Percentiles rank a stretch among this genome's conserved stretches.
Evolutionary conservation across 2,113 vertebrate genomes (phyloP).

Genomic region (Tragelaphus strepsiceros): DNA sequence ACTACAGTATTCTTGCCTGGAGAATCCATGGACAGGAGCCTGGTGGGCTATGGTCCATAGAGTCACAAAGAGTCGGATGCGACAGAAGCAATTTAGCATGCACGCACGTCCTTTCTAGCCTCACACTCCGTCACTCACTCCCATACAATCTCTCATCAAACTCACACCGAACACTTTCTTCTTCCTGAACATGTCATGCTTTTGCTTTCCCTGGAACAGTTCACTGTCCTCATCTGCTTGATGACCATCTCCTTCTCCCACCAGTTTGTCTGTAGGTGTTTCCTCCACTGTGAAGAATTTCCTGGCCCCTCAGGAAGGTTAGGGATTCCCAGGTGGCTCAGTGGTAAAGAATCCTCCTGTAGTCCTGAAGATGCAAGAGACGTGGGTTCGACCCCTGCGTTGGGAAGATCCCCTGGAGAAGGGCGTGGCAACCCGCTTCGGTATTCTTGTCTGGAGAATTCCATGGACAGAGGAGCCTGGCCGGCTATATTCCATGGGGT

Average conservation of each 20-base stretch:
- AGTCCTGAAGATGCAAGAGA: neutral
- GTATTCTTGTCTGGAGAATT: neutral
- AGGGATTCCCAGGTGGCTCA: neutral
- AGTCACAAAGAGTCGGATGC: neutral
- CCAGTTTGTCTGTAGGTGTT: neutral
- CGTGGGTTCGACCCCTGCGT: accelerated
- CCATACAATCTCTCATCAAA: neutral
- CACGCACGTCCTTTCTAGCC: neutral
- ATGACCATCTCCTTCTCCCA: neutral
- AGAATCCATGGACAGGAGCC: neutral
- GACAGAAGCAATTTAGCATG: accelerated
- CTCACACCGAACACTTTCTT: neutral
- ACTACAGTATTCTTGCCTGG: neutral
- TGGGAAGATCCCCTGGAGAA: neutral
- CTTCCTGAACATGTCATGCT: neutral
- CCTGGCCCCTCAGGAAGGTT: neutral
- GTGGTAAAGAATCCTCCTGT: neutral
- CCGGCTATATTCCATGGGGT: neutral
- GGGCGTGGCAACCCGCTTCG: neutral
- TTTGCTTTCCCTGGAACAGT: neutral
- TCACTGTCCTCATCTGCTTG: neutral
- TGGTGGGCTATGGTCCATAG: neutral
- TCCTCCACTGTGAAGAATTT: neutral
- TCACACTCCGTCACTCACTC: neutral
- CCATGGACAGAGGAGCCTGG: neutral